These are phyloP conservation scores for Temnothorax rugatulus DNA, from an alignment of 2,888 invertebrate species.

Conservation along the genomic window DNA sequence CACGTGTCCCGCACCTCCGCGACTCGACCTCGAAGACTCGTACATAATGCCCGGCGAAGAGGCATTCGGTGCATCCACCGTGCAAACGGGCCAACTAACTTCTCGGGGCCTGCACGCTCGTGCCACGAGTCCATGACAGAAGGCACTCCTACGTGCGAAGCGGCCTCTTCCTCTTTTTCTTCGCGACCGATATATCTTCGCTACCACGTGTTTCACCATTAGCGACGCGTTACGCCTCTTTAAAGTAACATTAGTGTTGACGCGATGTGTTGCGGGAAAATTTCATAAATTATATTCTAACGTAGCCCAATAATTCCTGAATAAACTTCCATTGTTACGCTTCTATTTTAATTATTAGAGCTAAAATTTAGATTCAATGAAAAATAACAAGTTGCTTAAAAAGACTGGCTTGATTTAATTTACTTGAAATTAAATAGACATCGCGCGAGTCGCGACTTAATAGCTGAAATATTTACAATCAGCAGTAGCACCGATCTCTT, in stretches of 20 bases:
- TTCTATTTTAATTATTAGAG: background rate
- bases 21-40: conserved; percentile 63
- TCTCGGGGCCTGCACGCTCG: conserved; percentile 72
- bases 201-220: conserved; percentile 40
- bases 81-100: conserved; percentile 70
- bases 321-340: background rate
- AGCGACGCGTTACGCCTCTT: conserved; percentile 19
- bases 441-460: background rate
- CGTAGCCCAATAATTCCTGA: background rate
- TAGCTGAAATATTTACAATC: background rate
- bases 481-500: conserved; percentile 66
- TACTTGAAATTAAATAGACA: conserved; percentile 12
- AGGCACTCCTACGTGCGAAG: conserved; percentile 77
- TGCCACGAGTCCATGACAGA: conserved; percentile 77
- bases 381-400: background rate
- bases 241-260: conserved; percentile 7
- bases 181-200: conserved; percentile 44
- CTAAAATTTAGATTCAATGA: background rate
- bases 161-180: conserved; percentile 58
- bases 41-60: conserved; percentile 61
- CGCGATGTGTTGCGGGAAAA: background rate
- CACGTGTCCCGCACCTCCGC: conserved; percentile 62
- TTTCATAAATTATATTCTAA: conserved; percentile 20
- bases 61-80: conserved; percentile 76
- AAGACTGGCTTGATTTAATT: background rate